phyloP scores from a whole-genome alignment of 2,888 invertebrate genomes.

The Caenorhabditis auriculariae region DNA sequence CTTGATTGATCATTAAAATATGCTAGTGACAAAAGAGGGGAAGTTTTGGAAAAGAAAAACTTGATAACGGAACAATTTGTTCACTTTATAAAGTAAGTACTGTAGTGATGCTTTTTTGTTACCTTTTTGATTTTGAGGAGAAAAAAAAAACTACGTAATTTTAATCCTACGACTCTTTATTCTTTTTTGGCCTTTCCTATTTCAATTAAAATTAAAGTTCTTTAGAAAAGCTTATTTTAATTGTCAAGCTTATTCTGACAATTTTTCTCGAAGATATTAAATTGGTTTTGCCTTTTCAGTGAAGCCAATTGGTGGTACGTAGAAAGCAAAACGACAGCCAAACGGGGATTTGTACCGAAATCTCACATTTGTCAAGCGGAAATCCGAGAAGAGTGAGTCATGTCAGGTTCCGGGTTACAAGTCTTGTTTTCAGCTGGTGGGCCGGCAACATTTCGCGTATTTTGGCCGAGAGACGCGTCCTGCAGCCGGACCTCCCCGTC shows the following conservation, averaged over 20 bases:
- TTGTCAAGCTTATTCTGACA: not conserved
- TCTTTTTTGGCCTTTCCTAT: too few species aligned
- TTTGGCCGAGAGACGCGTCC: constrained; percentile 15
- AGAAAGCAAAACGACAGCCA: constrained; percentile 6
- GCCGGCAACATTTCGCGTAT: constrained; percentile 27
- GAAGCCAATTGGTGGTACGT: constrained; percentile 33
- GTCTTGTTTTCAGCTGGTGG: too few species aligned
- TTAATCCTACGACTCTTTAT: too few species aligned
- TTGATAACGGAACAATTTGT: too few species aligned
- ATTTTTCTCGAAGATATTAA: not conserved
- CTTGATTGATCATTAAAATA: too few species aligned
- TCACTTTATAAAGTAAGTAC: constrained; percentile 9
- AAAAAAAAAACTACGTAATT: too few species aligned
- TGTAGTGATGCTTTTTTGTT: not conserved
- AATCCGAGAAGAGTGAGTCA: constrained; percentile 12
- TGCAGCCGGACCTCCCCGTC: constrained; percentile 23
- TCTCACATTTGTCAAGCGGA: constrained; percentile 17
- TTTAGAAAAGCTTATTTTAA: too few species aligned
- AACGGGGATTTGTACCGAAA: constrained; percentile 16
- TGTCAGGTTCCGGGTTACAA: too few species aligned
- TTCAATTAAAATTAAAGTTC: too few species aligned
- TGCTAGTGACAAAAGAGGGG: too few species aligned
- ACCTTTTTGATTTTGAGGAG: too few species aligned
- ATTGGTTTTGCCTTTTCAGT: constrained; percentile 5
- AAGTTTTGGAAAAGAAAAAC: too few species aligned